phyloP scores from a whole-genome alignment of 2,888 invertebrate genomes.

The Schrankia costaestrigalis region DNA sequence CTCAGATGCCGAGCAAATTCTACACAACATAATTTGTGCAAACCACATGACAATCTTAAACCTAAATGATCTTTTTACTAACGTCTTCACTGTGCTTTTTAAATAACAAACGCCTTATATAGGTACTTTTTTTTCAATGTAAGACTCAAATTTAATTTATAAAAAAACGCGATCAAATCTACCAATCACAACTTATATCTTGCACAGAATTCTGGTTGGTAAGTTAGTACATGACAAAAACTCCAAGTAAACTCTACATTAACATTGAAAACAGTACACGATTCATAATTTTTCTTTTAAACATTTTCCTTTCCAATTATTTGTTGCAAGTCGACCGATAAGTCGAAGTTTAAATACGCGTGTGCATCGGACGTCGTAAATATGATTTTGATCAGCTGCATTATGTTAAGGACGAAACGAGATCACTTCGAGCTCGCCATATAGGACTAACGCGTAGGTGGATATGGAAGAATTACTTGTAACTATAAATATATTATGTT shows the following conservation, averaged over 20 bases:
- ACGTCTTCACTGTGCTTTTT: no score
- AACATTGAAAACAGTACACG: neutral
- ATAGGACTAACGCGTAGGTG: slow-evolving; percentile 20
- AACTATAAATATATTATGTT: neutral
- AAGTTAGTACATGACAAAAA: no score
- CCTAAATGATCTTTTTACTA: no score
- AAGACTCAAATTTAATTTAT: no score
- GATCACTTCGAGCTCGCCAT: slow-evolving; percentile 36
- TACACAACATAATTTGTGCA: no score
- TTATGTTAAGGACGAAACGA: slow-evolving; percentile 51
- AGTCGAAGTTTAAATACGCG: slow-evolving; percentile 35
- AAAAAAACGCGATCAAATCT: no score
- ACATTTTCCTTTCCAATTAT: slow-evolving; percentile 40
- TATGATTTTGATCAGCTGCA: slow-evolving; percentile 62
- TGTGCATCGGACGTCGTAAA: slow-evolving; percentile 50
- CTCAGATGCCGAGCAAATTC: no score
- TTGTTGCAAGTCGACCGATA: slow-evolving; percentile 34
- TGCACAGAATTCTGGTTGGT: no score
- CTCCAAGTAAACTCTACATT: neutral
- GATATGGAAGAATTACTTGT: slow-evolving; percentile 16
- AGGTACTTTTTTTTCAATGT: no score
- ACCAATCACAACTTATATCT: no score
- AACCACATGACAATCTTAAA: no score
- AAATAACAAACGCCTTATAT: no score
- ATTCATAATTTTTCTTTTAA: slow-evolving; percentile 13